These are phyloP conservation scores for Meandrina meandrites DNA, from an alignment of 92 coral and sea anemone genomes.

Conservation along the genomic window DNA sequence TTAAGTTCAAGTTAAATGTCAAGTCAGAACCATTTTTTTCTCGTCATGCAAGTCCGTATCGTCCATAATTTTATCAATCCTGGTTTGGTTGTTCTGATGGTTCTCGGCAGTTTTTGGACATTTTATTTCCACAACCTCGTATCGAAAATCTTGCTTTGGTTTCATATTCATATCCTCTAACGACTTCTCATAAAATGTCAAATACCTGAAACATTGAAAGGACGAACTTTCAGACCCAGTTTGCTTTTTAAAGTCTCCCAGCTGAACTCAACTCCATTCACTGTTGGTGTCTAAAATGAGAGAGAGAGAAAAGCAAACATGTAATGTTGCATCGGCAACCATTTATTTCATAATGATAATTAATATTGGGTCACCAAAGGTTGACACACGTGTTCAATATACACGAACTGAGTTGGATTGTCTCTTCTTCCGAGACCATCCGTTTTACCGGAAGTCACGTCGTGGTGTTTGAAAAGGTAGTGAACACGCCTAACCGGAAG, in stretches of 20 bases:
- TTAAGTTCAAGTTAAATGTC: background rate
- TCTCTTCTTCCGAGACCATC: no score
- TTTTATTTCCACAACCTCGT: background rate
- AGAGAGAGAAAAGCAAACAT: background rate
- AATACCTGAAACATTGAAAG: constrained; percentile 8
- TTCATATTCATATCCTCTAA: no score
- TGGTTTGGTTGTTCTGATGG: background rate
- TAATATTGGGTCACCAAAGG: background rate
- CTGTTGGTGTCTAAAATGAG: constrained; percentile 26
- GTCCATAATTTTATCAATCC: no score
- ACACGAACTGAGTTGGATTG: no score
- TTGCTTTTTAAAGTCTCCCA: constrained; percentile 22
- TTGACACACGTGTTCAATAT: background rate
- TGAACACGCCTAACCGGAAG: no score
- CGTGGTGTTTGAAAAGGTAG: no score
- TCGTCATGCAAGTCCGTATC: no score
- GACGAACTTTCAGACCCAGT: background rate
- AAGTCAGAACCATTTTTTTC: background rate
- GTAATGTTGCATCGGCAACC: background rate
- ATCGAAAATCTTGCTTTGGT: no score
- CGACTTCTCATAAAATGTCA: background rate
- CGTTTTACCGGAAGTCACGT: no score
- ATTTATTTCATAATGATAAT: background rate
- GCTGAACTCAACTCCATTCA: constrained; percentile 40
- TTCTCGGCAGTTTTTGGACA: background rate